Evolutionary conservation across 2,888 invertebrate genomes (phyloP), one percentile per base, ranked within the genome.

Genomic region (Lottia gigantea): DNA sequence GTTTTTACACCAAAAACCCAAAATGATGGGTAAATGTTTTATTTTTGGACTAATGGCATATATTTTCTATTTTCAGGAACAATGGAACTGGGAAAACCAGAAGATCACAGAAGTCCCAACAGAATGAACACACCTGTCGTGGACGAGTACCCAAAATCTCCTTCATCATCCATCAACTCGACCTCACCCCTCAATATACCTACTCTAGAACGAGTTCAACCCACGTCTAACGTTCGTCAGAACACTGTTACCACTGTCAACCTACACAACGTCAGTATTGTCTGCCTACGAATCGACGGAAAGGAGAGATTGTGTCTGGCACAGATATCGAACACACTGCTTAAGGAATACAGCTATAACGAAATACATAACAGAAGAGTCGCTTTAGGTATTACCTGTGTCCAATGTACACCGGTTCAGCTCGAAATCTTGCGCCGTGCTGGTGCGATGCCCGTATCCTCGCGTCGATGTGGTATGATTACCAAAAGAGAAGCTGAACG

Each of bases 291-390:
- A 68, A 97, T 98, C 82, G 97, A 98, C 86, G 93, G 93, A 8
- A 93, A 93, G 83, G 97, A 98, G 88, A 91, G 98, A 0, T 91
- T 98, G 8, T 98, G 98, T 86, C 91, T 98, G 76, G 98, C 98
- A 0, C 98, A 98, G 91, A 98, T 98, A 84, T 97, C 97, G 70
- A 97, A 96, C 89, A 98, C 97, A 0, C 91, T 98, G 3, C 91
- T 98, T 19, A 97, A 97, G 76, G 94, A 95, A 87, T 98, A 95
- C 91, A 97, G 96, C 80, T 98, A 98, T 91, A 98, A 98, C 90
- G 98, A 98, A 91, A 98, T 98, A 73, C 98, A 98, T 90, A 98
- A 98, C 89, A 91, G 87, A 12, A 78, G 87, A 0, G 97, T 98
- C 0, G 98, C 98, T 0, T 90, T 98, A 71, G 98, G 97, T 71